A percentile compares a stretch with the other conserved stretches of the same genome.
Conservation (phyloP, 2,797 vertebrate genomes). For the Alfaro cultratus region DNA sequence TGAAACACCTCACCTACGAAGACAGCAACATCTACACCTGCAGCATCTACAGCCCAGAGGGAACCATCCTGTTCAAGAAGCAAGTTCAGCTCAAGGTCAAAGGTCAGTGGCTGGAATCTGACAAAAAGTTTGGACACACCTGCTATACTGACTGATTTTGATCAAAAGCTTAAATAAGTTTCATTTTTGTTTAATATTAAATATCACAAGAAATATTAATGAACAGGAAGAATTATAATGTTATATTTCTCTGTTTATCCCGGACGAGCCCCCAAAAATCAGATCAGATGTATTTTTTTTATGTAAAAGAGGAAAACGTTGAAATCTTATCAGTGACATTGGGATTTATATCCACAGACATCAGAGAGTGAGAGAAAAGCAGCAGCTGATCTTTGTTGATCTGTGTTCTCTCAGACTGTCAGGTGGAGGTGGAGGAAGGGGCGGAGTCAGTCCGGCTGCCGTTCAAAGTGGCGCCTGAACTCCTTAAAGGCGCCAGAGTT, state of each 20-base stretch:
- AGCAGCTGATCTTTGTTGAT: not conserved
- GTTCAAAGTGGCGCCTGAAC: not conserved
- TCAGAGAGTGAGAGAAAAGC: not conserved
- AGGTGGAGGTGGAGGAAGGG: conserved; percentile 9
- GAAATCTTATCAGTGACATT: not conserved
- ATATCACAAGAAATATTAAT: not conserved
- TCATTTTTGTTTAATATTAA: not conserved
- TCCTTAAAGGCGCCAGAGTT: not conserved
- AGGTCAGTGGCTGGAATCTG: not conserved
- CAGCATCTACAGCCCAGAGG: not conserved
- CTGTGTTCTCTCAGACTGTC: not conserved
- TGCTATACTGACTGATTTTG: not conserved
- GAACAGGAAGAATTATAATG: not conserved
- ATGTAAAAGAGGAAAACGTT: not conserved
- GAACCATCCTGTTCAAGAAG: not conserved
- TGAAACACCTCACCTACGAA: not conserved
- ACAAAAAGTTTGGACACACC: not conserved
- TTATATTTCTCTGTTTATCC: not conserved
- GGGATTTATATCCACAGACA: not conserved
- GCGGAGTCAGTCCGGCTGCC: conserved; percentile 7
- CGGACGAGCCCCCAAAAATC: not conserved
- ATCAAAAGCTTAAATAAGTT: not conserved
- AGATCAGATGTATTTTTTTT: not conserved
- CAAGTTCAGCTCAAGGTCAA: not conserved
- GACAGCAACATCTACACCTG: conserved; percentile 2